phyloP scores from a whole-genome alignment of 2,113 vertebrate species.

The Aldabrachelys gigantea region DNA sequence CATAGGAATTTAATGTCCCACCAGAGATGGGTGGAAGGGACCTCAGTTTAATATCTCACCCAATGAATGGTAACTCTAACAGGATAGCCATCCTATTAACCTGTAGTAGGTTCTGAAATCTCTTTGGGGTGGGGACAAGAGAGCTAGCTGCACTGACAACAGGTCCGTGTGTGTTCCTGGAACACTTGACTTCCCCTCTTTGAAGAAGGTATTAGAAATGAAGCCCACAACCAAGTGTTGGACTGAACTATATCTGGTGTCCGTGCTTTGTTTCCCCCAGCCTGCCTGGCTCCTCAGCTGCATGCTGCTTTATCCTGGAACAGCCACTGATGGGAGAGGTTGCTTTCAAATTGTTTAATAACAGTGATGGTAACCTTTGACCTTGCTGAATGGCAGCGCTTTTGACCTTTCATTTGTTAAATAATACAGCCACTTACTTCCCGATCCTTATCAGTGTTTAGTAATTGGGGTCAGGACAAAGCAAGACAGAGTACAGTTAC shows the following conservation, averaged over 20 bases:
- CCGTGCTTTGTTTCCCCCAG: background rate
- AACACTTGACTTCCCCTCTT: background rate
- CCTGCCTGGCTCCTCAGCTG: background rate
- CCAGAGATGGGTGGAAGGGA: background rate
- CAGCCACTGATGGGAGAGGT: constrained; percentile 42
- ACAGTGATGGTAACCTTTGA: constrained; percentile 75
- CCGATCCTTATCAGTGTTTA: constrained; percentile 61
- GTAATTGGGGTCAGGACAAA: constrained; percentile 76
- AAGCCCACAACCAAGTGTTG: background rate
- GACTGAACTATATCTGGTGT: background rate
- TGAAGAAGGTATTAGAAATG: background rate
- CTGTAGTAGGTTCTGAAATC: background rate
- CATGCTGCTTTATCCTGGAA: background rate
- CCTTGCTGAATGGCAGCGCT: constrained; percentile 59
- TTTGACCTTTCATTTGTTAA: constrained; percentile 76
- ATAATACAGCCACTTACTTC: constrained; percentile 73
- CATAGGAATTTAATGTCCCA: background rate
- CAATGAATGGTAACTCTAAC: background rate
- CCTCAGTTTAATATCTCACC: background rate
- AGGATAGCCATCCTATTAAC: background rate
- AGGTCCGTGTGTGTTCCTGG: background rate
- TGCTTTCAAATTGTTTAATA: constrained; percentile 66
- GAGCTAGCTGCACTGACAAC: background rate
- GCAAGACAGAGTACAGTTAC: constrained; percentile 44
- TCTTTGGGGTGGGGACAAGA: background rate